These are phyloP conservation scores for Orchesellides sinensis DNA, from an alignment of 2,888 invertebrate genomes.

Conservation along the genomic window DNA sequence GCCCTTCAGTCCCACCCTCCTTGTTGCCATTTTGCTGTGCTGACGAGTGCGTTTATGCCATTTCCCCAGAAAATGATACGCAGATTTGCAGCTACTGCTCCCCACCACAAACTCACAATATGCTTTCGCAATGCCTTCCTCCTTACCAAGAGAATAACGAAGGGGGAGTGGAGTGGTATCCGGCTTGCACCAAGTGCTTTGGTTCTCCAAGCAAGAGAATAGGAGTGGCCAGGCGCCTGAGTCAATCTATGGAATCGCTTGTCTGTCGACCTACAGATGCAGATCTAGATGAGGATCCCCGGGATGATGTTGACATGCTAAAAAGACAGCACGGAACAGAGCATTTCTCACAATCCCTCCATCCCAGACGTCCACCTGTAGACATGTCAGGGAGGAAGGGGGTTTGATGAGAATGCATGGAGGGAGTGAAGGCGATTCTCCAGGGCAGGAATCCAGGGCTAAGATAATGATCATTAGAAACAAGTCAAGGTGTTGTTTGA, in stretches of 20 bases:
- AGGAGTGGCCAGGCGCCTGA: too few species aligned
- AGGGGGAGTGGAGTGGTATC: background rate
- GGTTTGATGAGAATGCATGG: too few species aligned
- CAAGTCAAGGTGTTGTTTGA: background rate
- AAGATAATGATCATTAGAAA: background rate
- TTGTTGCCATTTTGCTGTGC: slow-evolving; percentile 6
- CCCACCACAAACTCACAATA: background rate
- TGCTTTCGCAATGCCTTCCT: background rate
- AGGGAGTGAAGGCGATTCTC: too few species aligned
- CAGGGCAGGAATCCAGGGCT: too few species aligned
- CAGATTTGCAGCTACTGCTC: slow-evolving; percentile 25
- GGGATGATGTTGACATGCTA: background rate
- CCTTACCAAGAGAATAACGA: background rate
- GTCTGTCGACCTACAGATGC: background rate
- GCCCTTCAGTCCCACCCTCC: background rate
- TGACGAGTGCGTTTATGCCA: slow-evolving; percentile 31
- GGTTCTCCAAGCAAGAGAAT: too few species aligned
- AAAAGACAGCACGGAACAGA: background rate
- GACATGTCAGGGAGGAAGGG: too few species aligned
- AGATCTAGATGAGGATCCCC: background rate
- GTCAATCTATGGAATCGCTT: slow-evolving; percentile 26
- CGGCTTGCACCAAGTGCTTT: background rate
- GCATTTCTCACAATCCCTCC: background rate
- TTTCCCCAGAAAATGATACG: slow-evolving; percentile 34
- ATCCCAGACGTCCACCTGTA: background rate